phyloP scores from a whole-genome alignment of 2,888 invertebrate species.

The Microctonus aethiopoides region DNA sequence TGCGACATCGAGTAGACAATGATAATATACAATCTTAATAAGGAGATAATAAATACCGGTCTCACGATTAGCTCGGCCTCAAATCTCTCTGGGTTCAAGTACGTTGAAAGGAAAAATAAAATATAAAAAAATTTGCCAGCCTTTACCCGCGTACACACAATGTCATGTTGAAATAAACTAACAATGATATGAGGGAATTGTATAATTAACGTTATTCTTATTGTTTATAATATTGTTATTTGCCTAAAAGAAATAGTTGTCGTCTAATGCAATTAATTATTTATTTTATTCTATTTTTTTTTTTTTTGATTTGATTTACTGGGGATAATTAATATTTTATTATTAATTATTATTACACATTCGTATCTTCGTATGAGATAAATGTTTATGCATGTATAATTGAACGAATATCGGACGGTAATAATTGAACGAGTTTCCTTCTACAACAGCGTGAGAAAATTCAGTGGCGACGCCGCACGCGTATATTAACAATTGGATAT shows the following conservation, averaged over 20 bases:
- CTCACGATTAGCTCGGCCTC: conserved; percentile 54
- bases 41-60: conserved; percentile 54
- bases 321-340: neutral
- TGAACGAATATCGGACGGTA: neutral
- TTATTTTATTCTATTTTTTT: neutral
- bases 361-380: neutral
- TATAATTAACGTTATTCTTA: neutral
- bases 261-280: neutral
- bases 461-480: neutral
- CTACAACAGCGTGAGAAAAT: neutral
- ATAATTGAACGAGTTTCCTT: neutral
- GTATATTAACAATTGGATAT: neutral
- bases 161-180: conserved; percentile 2
- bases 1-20: conserved; percentile 46
- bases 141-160: neutral
- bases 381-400: neutral
- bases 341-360: neutral
- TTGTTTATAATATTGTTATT: neutral
- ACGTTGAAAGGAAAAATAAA: conserved; percentile 40
- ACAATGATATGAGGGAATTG: neutral
- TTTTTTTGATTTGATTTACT: neutral
- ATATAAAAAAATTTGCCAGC: neutral
- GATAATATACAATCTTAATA: conserved; percentile 48
- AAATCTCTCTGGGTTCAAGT: conserved; percentile 57
- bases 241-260: neutral